These are phyloP conservation scores for Phyllotreta striolata DNA, from an alignment of 2,888 invertebrate genomes.

Conservation along the genomic window DNA sequence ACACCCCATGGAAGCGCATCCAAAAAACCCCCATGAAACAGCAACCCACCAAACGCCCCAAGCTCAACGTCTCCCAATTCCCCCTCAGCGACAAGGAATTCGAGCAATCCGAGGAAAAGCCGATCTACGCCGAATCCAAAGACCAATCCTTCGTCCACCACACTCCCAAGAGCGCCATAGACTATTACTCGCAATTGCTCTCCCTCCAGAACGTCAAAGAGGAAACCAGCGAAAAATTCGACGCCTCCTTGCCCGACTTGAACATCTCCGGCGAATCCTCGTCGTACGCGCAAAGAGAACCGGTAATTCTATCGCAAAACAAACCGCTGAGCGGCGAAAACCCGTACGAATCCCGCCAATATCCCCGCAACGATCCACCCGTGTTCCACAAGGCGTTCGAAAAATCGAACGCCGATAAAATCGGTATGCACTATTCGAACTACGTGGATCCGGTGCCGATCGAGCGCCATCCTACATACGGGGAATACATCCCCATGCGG, in stretches of 20 bases:
- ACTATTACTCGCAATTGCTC: constrained; percentile 24
- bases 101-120: constrained; percentile 10
- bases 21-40: too few relatives aligned
- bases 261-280: not conserved
- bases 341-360: not conserved
- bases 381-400: not conserved
- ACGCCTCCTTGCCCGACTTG: not conserved
- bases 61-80: constrained; percentile 8
- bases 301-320: not conserved
- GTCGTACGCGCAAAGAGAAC: not conserved
- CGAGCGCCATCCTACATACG: constrained; percentile 4
- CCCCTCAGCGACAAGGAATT: constrained; percentile 38
- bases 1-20: not conserved
- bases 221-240: not conserved
- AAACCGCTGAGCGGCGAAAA: not conserved
- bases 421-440: constrained; percentile 14
- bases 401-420: constrained; percentile 10
- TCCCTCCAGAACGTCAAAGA: constrained; percentile 1
- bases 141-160: constrained; percentile 18
- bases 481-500: constrained; percentile 1
- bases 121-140: constrained; percentile 8
- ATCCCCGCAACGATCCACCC: not conserved
- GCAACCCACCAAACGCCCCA: not conserved
- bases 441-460: constrained; percentile 14
- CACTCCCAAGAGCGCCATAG: not conserved